Evolutionary conservation across 2,113 vertebrate genomes (phyloP).

Genomic region (Sarotherodon lohbergeri): DNA sequence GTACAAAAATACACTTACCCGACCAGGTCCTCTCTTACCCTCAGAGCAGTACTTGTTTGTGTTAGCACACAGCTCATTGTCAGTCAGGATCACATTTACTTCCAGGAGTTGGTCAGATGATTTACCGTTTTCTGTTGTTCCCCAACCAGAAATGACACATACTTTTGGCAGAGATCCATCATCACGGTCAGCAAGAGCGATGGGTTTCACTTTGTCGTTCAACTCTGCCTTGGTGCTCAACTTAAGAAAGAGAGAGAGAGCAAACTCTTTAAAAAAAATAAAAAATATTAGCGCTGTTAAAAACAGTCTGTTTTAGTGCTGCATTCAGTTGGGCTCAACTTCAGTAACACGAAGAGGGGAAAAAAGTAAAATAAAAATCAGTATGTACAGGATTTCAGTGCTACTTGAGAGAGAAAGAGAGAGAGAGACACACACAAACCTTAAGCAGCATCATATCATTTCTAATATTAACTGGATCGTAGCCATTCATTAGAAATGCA

Average conservation of each 20-base stretch:
- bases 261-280: rapidly evolving
- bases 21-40: rapidly evolving
- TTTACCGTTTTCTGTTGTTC: rapidly evolving
- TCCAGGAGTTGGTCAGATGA: rapidly evolving
- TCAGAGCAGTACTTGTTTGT: rapidly evolving
- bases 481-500: neutral
- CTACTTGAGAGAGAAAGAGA: neutral
- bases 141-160: conserved; percentile 78
- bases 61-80: neutral
- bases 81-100: neutral
- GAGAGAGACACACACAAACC: neutral
- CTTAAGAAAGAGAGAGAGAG: conserved; percentile 31
- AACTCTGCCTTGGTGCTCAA: conserved; percentile 63
- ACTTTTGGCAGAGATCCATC: neutral
- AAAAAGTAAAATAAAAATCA: neutral
- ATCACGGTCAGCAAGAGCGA: neutral
- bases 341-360: neutral
- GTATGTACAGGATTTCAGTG: neutral
- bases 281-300: neutral
- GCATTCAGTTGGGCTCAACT: neutral
- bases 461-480: rapidly evolving
- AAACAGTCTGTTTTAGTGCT: neutral
- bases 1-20: rapidly evolving
- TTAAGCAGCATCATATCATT: neutral
- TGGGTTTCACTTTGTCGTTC: conserved; percentile 27